These are phyloP conservation scores for Argopecten irradians DNA, from an alignment of 1,140 invertebrate genomes.

Conservation along the genomic window DNA sequence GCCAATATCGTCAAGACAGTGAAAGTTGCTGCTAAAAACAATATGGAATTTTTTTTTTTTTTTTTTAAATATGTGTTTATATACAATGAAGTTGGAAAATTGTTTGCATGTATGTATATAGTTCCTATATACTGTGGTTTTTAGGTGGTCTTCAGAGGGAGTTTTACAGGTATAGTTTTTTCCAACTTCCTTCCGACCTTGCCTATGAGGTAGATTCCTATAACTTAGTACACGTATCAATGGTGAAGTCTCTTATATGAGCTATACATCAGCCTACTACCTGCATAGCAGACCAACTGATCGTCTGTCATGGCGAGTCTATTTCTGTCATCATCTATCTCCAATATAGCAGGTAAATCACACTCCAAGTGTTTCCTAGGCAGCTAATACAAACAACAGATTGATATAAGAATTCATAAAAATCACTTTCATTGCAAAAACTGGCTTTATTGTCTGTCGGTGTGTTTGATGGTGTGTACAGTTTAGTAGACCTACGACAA, in stretches of 20 bases:
- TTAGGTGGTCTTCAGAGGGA: too few relatives aligned
- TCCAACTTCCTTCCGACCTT: too few relatives aligned
- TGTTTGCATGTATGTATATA: too few relatives aligned
- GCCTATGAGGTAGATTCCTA: too few relatives aligned
- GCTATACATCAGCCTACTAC: neutral
- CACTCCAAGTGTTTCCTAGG: neutral
- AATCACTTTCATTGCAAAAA: constrained; percentile 13
- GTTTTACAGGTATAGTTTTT: too few relatives aligned
- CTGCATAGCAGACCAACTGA: neutral
- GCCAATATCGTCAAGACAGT: too few relatives aligned
- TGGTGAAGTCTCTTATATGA: neutral
- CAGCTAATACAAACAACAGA: neutral
- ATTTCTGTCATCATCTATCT: constrained; percentile 17
- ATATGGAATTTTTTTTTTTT: too few relatives aligned
- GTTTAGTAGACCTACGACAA: neutral
- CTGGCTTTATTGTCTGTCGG: neutral
- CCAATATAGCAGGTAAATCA: neutral
- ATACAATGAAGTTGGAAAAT: too few relatives aligned
- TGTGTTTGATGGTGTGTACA: neutral
- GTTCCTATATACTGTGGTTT: too few relatives aligned
- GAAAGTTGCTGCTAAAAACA: too few relatives aligned
- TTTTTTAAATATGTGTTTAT: too few relatives aligned
- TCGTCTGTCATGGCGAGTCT: neutral
- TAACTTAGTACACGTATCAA: too few relatives aligned
- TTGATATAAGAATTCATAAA: constrained; percentile 23